Percentiles rank a stretch among this genome's conserved stretches.
Evolutionary conservation across 23 tunicate species (phyloP).

Genomic region (Oikopleura vanhoeffeni): DNA sequence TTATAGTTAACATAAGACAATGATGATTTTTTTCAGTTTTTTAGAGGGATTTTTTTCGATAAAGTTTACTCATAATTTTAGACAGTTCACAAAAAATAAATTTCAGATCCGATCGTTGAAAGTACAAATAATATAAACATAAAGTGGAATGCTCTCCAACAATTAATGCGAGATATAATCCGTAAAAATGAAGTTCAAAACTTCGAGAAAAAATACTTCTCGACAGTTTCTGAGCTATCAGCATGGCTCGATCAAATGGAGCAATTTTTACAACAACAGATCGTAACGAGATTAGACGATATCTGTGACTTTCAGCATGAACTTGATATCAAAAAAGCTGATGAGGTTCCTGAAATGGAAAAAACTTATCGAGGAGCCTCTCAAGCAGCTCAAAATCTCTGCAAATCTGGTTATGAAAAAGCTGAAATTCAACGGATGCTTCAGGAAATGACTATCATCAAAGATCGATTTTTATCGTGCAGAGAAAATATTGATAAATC

Average conservation of each 20-base stretch:
- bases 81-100: too few relatives aligned
- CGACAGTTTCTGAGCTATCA: not conserved
- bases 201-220: not conserved
- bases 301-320: not conserved
- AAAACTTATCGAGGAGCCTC: not conserved
- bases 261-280: not conserved
- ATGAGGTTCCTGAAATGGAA: not conserved
- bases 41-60: too few relatives aligned
- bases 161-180: not conserved
- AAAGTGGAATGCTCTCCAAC: not conserved
- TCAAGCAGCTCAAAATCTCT: not conserved
- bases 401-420: not conserved
- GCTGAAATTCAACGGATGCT: not conserved
- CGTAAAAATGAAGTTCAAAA: not conserved
- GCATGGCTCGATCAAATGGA: not conserved
- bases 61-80: too few relatives aligned
- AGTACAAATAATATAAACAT: not conserved
- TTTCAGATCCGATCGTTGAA: not conserved
- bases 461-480: not conserved
- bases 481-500: not conserved
- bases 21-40: too few relatives aligned
- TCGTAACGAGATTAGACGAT: not conserved
- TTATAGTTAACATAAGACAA: too few relatives aligned
- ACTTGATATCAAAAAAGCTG: not conserved
- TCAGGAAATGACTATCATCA: not conserved